These are phyloP conservation scores for Rhopalosiphum maidis DNA, from an alignment of 1,140 invertebrate genomes.

Conservation along the genomic window DNA sequence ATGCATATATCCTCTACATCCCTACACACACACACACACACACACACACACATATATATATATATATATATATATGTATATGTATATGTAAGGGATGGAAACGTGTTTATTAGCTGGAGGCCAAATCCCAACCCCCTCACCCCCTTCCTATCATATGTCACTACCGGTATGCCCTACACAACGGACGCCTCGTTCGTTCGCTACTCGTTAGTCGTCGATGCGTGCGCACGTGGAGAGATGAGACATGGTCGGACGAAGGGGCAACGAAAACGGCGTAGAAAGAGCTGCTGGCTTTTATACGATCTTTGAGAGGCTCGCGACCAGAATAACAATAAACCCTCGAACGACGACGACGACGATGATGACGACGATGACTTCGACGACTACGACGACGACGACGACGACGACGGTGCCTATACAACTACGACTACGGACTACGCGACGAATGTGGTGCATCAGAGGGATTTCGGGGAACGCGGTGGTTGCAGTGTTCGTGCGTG, in stretches of 20 bases:
- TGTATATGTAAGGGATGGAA: background rate
- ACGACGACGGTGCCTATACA: too few relatives aligned
- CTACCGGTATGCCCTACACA: background rate
- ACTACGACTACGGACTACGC: background rate
- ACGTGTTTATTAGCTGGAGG: constrained; percentile 54
- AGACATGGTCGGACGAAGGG: too few relatives aligned
- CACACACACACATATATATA: too few relatives aligned
- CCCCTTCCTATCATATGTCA: background rate
- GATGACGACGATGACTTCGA: background rate
- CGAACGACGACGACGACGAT: background rate
- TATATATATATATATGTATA: too few relatives aligned
- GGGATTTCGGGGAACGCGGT: background rate
- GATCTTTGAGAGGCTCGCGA: constrained; percentile 47
- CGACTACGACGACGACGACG: background rate
- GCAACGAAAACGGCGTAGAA: background rate
- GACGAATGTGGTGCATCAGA: background rate
- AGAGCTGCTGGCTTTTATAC: background rate
- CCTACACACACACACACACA: too few relatives aligned
- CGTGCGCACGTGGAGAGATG: background rate
- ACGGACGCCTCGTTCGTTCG: background rate
- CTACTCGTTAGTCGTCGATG: constrained; percentile 26
- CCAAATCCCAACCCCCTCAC: background rate
- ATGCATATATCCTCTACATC: background rate
- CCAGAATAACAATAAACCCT: constrained; percentile 54
- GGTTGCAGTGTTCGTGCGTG: background rate